Base-by-base conservation (phyloP, 2,113 vertebrate genomes). In the Ginglymostoma cirratum region DNA sequence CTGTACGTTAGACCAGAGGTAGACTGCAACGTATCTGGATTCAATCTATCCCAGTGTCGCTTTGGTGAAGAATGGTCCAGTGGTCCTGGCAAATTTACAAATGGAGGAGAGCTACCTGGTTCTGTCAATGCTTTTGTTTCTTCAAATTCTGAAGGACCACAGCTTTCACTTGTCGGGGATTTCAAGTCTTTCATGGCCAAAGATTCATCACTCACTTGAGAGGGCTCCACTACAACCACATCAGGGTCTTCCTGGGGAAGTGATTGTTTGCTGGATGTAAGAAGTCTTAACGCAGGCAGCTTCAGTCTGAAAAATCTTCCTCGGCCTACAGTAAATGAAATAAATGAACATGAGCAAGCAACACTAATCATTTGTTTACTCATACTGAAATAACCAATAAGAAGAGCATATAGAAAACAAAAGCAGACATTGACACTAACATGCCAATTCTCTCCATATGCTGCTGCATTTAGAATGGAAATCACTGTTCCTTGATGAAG, bases 161-260 rank as follows among this genome's bases (percentile, higher is more conserved):
- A 98, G 95, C 98, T 98, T 97, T 99, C 99, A 97, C 99, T 99
- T 6, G 98, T 98, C 66, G 98, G 99, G 66, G 98, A 99, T 96
- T 98, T 99, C 97, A 99, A 98, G 97, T 98, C 98, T 97, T 98
- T 98, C 98, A 99, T 98, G 48, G 99, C 98, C 97, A 98, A 97
- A 0, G 98, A 99, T 96, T 99, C 98, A 69, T 98, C 98, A 0
- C 98, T 98, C 96, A 98, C 98, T 97, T 98, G 99, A 6, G 98
- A 98, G 0, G 98, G 98, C 96, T 99, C 99, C 0, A 99, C 98
- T 96, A 99, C 97, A 76, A 99, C 99, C n/a, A 98, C 98, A 83
- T 99, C 99, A 0, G 99, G 99, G 94, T 99, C 99, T 96, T 99
- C 99, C 97, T 99, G 99, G 0, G 99, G 99, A 96, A 99, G 97